Evolutionary conservation across 2,113 vertebrate genomes (phyloP), one percentile per base, ranked within the genome.

Genomic region (Echinops telfairi): DNA sequence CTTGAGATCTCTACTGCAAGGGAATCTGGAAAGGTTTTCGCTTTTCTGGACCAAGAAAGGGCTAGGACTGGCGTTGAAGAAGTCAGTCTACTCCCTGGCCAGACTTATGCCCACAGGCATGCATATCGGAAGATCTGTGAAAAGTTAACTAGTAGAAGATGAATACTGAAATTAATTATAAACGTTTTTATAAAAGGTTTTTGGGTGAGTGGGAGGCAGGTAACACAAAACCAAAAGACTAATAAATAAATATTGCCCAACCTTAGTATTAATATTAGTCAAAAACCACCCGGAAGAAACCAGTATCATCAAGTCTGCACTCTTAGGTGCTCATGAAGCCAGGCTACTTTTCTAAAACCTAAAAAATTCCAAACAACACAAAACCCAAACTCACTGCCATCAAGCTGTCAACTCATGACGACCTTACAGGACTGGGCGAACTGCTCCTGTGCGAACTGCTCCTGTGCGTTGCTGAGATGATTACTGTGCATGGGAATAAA

Each of bases 1-100:
- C 57, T 64, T 86, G 68, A 53, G 57, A 57, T 47, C 57, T 83
- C 86, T 88, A 76, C 92, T 95, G 75, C 80, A 73, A 88, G 84
- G 17, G 83, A 92, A 10, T 83, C 84, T 68, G 16, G 81, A 8
- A 77, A 36, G 1, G 12, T 66, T 91, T 88, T 17, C 38, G 40
- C 12, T 71, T 25, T 76, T 3, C 53, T 64, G 20, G 25, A 76
- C 64, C 25, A 20, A 7, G 19, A 94, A 22, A 20, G 33, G 7
- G 3, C 60, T 76, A 57, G 9, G 22, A 19, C 29, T 70, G 33
- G 14, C 38, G 29, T 29, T 29, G 7, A 81, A 89, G n/a, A 57
- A 62, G 19, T 4, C n/a, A 36, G 1, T 75, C 38, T 36, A 22
- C 6, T 75, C 10, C 36, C n/a, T 33, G 40, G 57, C 31, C 0